Base-by-base conservation (phyloP, 64 coral and sea anemone genomes). In the Montipora capricornis region DNA sequence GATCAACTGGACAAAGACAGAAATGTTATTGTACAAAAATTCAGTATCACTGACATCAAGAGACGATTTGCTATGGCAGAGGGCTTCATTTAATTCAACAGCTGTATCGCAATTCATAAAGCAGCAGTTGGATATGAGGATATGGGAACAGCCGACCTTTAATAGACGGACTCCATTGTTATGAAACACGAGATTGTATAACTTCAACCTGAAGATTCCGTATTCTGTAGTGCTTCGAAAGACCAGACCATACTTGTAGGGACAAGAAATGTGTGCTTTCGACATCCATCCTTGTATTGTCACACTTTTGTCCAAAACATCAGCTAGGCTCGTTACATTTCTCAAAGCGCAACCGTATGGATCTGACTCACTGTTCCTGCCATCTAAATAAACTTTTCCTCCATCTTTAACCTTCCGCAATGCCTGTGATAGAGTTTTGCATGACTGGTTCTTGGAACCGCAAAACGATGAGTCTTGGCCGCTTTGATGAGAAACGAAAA, bases 311-410 rank as follows among this genome's bases (percentile, higher is more conserved):
- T 1, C 0, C 47, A 86, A 57, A 11, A 8, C 6, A 57, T 57
- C 0, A 11, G 6, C 11, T 4, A 3, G 53, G 6, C 11, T 57
- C 53, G 53, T 57, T 6, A 57, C 53, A 57, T 57, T 57, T 57
- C 11, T 57, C 53, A 57, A 57, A 57, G 53, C 46, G 22, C 66
- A 86, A 17, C 66, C 37, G 44, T 86, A 86, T 50, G 82, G 66
- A 86, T 86, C 7, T 86, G 46, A 73, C 15, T 86, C 64, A 20
- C 82, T 71, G 19, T 51, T 47, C 17, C 6, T 86, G 45, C 82
- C 82, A 48, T 86, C 46, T 13, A 86, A 59, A 2, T 47, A 86
- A 86, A 86, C 47, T 8, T 86, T 86, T 9, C 82, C 82, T 20
- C 64, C 64, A 86, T 22, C 44, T 2, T 3, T 6, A 0, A 86